These are phyloP conservation scores for Emydura subglobosa DNA, from an alignment of 2,113 vertebrate genomes.

Conservation along the genomic window DNA sequence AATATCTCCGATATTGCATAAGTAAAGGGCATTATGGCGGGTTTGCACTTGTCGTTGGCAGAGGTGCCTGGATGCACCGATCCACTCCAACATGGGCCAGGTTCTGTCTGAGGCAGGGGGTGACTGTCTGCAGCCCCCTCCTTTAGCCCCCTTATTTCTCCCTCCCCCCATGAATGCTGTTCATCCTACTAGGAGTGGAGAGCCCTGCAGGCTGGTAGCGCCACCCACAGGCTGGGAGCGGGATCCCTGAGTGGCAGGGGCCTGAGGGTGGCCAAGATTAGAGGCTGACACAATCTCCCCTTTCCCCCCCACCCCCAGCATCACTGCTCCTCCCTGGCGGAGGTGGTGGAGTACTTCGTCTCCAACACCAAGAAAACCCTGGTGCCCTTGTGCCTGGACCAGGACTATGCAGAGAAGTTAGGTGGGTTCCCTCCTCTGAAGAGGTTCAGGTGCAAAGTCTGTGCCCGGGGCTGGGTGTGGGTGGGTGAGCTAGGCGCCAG, in stretches of 20 bases:
- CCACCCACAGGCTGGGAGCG: too few species aligned
- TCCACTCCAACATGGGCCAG: not conserved
- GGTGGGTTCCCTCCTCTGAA: slow-evolving; percentile 64
- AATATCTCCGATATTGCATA: not conserved
- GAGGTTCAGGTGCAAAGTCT: too few species aligned
- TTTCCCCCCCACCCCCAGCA: slow-evolving; percentile 68
- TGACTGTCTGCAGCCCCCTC: not conserved
- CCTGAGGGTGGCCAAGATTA: not conserved
- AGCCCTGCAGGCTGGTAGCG: not conserved
- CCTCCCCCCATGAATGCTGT: too few species aligned
- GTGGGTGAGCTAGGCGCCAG: not conserved
- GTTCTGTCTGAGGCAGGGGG: not conserved
- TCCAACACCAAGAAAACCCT: slow-evolving; percentile 71
- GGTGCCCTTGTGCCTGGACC: slow-evolving; percentile 78
- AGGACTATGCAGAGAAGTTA: slow-evolving; percentile 81
- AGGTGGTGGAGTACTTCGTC: slow-evolving; percentile 79
- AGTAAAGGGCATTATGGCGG: not conserved
- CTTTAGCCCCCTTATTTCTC: too few species aligned
- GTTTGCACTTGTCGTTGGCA: not conserved
- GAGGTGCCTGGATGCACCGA: too few species aligned
- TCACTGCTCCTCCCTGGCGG: slow-evolving; percentile 76
- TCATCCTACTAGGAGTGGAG: not conserved
- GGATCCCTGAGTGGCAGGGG: not conserved
- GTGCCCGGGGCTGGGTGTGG: not conserved
- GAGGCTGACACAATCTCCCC: not conserved